A percentile compares a stretch with the other conserved stretches of the same genome.
Evolutionary conservation across 2,797 vertebrate species (phyloP).

Genomic region (Tragopan temminckii): DNA sequence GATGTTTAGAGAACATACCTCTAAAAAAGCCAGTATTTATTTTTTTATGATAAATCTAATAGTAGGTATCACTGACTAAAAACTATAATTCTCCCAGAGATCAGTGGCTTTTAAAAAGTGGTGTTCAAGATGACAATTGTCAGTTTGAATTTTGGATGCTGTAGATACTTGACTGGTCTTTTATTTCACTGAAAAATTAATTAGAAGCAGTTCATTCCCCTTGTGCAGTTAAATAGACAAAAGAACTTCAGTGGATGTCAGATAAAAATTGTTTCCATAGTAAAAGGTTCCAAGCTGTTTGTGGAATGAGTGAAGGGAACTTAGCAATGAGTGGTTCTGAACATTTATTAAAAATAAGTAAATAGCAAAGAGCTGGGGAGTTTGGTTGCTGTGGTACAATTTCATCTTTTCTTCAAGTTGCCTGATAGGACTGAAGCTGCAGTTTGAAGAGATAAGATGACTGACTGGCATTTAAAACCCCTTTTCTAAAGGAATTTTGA

Average conservation of each 20-base stretch:
- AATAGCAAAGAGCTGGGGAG: background rate
- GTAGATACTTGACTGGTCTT: background rate
- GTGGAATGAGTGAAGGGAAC: background rate
- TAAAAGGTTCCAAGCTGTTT: background rate
- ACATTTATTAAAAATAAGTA: background rate
- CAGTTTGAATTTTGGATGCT: background rate
- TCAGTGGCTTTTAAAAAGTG: background rate
- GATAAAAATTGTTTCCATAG: background rate
- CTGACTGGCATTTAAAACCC: background rate
- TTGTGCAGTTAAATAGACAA: background rate
- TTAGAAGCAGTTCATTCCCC: background rate
- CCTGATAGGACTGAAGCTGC: background rate
- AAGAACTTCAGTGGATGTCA: background rate
- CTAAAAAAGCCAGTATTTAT: background rate
- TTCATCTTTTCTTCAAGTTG: background rate
- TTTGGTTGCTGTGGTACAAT: background rate
- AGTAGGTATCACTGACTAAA: background rate
- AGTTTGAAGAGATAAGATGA: conserved; percentile 25
- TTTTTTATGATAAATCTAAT: background rate
- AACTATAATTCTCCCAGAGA: background rate
- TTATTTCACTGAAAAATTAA: background rate
- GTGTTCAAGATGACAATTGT: background rate
- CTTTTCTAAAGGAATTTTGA: background rate
- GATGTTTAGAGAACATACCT: background rate
- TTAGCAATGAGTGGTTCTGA: background rate